A percentile compares a stretch with the other conserved stretches of the same genome.
These are phyloP conservation scores for Rhynchonycteris naso DNA, from an alignment of 2,797 vertebrate genomes.

Conservation along the genomic window DNA sequence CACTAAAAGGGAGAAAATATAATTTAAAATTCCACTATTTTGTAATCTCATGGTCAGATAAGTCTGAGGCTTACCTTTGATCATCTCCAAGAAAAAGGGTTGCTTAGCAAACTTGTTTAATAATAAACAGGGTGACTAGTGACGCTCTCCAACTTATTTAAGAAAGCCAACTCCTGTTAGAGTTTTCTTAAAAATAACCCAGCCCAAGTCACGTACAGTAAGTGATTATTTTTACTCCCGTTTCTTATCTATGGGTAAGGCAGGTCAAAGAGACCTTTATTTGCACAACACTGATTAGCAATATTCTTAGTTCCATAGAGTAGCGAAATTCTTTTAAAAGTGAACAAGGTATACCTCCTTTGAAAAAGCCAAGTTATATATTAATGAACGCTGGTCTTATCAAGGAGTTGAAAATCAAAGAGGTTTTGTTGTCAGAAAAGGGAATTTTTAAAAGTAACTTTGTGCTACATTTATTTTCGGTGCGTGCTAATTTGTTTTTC, in stretches of 20 bases:
- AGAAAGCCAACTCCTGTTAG: not conserved
- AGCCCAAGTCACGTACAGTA: not conserved
- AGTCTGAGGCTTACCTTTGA: conserved; percentile 53
- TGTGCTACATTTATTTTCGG: conserved; percentile 54
- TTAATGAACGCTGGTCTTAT: conserved; percentile 47
- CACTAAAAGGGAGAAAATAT: not conserved
- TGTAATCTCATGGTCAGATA: conserved; percentile 8
- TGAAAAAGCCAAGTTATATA: conserved; percentile 45
- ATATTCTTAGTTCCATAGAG: conserved; percentile 29
- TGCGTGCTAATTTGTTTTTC: conserved; percentile 51
- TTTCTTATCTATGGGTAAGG: conserved; percentile 58
- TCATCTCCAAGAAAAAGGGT: conserved; percentile 39
- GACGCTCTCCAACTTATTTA: not conserved
- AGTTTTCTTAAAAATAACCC: conserved; percentile 55
- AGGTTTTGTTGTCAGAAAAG: conserved; percentile 30
- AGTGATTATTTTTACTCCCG: not conserved
- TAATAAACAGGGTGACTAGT: conserved; percentile 56
- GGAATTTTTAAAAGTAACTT: conserved; percentile 61
- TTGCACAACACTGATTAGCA: not conserved
- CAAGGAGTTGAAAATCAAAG: conserved; percentile 60
- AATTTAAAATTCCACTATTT: conserved; percentile 35
- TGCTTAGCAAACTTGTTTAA: conserved; percentile 65
- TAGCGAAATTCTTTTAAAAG: conserved; percentile 46
- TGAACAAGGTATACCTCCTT: not conserved
- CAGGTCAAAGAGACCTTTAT: conserved; percentile 57